These are phyloP conservation scores for Australoheros scitulus DNA, from an alignment of 2,113 vertebrate genomes.

Conservation along the genomic window DNA sequence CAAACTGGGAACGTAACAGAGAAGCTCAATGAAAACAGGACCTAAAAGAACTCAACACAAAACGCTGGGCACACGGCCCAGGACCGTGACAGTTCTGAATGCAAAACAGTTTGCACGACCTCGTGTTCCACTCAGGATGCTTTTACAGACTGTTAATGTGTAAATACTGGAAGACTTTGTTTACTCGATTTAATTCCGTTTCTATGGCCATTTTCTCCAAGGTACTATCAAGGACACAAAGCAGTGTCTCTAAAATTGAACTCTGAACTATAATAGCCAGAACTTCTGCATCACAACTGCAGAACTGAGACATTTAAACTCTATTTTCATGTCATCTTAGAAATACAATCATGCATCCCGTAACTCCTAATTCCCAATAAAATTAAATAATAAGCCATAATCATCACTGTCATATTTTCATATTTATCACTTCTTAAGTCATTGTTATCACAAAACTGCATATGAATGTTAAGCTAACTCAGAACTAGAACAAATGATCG, in stretches of 20 bases:
- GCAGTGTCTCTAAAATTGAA: not conserved
- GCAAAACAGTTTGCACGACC: not conserved
- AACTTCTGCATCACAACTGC: not conserved
- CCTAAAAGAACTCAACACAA: too few relatives aligned
- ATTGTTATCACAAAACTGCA: not conserved
- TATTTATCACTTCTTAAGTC: not conserved
- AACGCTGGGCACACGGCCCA: too few relatives aligned
- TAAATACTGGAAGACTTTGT: not conserved
- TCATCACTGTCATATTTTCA: not conserved
- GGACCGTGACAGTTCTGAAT: not conserved
- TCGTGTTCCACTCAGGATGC: not conserved
- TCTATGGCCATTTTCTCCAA: not conserved
- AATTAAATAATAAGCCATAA: not conserved
- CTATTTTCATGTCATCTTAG: slow-evolving; percentile 28
- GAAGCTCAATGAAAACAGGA: too few relatives aligned
- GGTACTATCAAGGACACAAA: not conserved
- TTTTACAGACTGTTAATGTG: not conserved
- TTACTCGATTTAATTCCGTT: not conserved
- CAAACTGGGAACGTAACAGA: too few relatives aligned
- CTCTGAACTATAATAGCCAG: not conserved
- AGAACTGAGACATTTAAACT: not conserved
- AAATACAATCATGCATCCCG: slow-evolving; percentile 17
- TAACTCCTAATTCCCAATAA: not conserved
- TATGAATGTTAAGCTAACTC: not conserved
- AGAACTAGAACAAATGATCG: not conserved